These are phyloP conservation scores for Eulithis prunata DNA, from an alignment of 2,888 invertebrate genomes.

Conservation along the genomic window DNA sequence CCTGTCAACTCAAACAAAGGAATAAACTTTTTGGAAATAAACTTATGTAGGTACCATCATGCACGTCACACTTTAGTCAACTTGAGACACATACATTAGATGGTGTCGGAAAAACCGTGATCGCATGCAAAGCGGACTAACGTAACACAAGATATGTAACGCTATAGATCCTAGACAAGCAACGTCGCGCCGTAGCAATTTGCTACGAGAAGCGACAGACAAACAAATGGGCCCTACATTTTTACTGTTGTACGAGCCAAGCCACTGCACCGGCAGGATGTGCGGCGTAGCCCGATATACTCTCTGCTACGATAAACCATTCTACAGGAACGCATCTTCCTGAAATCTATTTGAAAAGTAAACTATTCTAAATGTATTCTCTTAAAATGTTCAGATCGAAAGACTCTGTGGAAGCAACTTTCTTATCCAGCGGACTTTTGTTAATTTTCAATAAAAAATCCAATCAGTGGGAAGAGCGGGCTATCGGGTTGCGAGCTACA, in stretches of 20 bases:
- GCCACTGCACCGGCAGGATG: too few species aligned
- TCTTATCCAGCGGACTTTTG: slow-evolving; percentile 14
- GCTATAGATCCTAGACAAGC: too few species aligned
- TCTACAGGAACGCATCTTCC: neutral
- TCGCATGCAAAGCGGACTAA: too few species aligned
- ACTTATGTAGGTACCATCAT: too few species aligned
- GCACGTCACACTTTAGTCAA: too few species aligned
- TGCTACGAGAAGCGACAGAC: slow-evolving; percentile 5
- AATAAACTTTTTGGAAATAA: too few species aligned
- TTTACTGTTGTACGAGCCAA: neutral
- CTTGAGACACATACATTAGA: too few species aligned
- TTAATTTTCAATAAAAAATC: slow-evolving; percentile 35
- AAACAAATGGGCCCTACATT: slow-evolving; percentile 5
- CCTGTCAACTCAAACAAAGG: too few species aligned
- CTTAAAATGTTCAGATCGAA: slow-evolving; percentile 5
- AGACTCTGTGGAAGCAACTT: slow-evolving; percentile 12
- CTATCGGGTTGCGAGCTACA: neutral
- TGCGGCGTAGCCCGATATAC: too few species aligned
- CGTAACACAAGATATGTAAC: too few species aligned
- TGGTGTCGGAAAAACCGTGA: too few species aligned
- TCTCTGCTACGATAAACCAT: too few species aligned
- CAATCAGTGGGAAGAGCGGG: slow-evolving; percentile 26
- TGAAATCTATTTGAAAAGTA: slow-evolving; percentile 3
- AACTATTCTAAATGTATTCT: slow-evolving; percentile 16
- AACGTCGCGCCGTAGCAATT: slow-evolving; percentile 2